Evolutionary conservation across 2,888 invertebrate genomes (phyloP), one percentile per base, ranked within the genome.

Genomic region (Pseudococcus jackbeardsleyi): DNA sequence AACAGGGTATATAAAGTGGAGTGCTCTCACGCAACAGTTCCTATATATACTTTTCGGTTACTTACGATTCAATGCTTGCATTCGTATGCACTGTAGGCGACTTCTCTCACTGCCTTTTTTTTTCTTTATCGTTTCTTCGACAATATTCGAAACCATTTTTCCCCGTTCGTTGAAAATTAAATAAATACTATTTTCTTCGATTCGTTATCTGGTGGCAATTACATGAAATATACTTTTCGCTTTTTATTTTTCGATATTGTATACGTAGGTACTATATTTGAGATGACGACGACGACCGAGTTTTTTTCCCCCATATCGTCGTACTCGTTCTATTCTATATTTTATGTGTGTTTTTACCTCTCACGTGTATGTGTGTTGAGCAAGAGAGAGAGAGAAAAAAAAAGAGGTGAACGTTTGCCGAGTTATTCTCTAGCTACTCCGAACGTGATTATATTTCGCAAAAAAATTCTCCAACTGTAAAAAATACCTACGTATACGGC

Each of bases 1-100:
- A 82, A 82, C 79, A 82, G 79, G 79, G 79, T 82, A 82, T 72
- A 72, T 82, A 82, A 82, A 82, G 79, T 82, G 19, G 79, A 82
- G 79, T 82, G 79, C 79, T 82, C 79, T 82, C 79, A 82, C 79
- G 79, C 79, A 82, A 82, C 79, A 82, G 79, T 82, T 82, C 46
- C 22, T 82, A 79, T 82, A 33, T 72, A 72, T 7, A 82, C 79
- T 82, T 82, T 22, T 82, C 46, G 46, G 79, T 82, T 82, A 82
- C 79, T 82, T 82, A 82, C 79, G 79, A 82, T 82, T 82, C 79
- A 82, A 82, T 82, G 79, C 79, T 82, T 82, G 79, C 79, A 82
- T 82, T 82, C 79, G 79, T 82, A 82, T 82, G 79, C 79, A 82
- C 79, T 82, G 79, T 82, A 46, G 79, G 79, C 79, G 46, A 82